Percentiles rank a stretch among this genome's conserved stretches.
Conservation (phyloP, 2,113 vertebrate species). For the Serilophus lunatus region DNA sequence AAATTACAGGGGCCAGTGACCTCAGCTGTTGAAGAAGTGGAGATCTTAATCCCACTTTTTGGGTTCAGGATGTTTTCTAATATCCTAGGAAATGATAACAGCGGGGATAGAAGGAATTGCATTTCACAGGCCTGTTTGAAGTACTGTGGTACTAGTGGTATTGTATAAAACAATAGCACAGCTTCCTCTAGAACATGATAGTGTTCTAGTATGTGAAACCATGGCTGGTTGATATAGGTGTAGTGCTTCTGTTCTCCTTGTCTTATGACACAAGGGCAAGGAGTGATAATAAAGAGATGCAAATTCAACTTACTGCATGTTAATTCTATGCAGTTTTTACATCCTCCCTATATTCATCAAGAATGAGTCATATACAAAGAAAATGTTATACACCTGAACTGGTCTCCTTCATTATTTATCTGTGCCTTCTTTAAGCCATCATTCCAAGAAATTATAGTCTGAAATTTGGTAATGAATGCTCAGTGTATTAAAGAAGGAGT, state of each 20-base stretch:
- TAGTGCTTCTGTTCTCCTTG: background rate
- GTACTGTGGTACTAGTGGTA: background rate
- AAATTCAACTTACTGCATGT: background rate
- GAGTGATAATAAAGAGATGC: background rate
- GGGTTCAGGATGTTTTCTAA: background rate
- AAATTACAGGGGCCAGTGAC: background rate
- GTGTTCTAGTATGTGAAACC: background rate
- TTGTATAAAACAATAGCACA: constrained; percentile 30
- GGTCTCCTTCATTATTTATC: background rate
- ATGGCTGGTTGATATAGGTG: background rate
- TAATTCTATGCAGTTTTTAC: background rate
- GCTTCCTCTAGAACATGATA: background rate
- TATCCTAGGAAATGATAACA: background rate
- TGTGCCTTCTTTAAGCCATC: background rate
- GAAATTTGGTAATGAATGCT: background rate
- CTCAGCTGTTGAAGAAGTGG: background rate
- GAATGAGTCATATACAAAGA: background rate
- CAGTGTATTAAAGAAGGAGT: background rate
- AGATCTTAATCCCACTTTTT: background rate
- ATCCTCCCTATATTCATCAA: background rate
- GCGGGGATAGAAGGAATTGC: background rate
- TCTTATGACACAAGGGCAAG: background rate
- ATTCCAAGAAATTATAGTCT: background rate
- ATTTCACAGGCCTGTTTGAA: constrained; percentile 4
- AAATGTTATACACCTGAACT: background rate